Evolutionary conservation across 2,113 vertebrate genomes (phyloP), one percentile per base, ranked within the genome.

Genomic region (Prolemur simus): DNA sequence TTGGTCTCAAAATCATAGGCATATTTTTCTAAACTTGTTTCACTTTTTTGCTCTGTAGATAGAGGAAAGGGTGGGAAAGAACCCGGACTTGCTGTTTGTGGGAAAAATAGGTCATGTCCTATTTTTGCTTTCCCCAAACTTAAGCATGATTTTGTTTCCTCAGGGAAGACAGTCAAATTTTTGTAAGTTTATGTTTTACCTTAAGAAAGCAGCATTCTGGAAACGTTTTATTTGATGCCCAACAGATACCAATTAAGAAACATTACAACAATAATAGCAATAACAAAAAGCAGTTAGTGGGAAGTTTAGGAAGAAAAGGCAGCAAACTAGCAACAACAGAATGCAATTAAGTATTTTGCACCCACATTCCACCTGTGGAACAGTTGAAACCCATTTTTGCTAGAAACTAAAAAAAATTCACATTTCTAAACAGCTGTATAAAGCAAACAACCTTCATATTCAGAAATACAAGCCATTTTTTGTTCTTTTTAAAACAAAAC

Each of bases 221-320:
- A 93, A 95, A 86, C 54, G 21, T 94, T 95, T 91, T 85, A 81
- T 93, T 92, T 97, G 84, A 76, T 94, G 85, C 45, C 45, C 56
- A 95, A 96, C 92, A 96, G 95, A 68, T 89, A 88, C 32, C 87
- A 96, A 77, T 92, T 95, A 89, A 96, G 88, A 89, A 95, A 92
- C 74, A 87, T 69, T n/a, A 91, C 52, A 80, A 86, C 42, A 94
- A 82, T 92, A 94, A 91, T 18, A 88, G 47, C 89, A 91, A 91
- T 42, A 96, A 91, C 64, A 74, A 89, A 96, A 91, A 96, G 91
- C 86, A 96, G 92, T 91, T 97, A 92, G 87, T 91, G 20, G 42
- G 21, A 86, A 64, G 25, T 95, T 93, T 69, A 60, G 78, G 58
- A 91, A 94, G 54, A 94, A 47, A 96, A 97, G 20, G 17, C 58